Evolutionary conservation across 2,113 vertebrate species (phyloP).

Genomic region (Podarcis cretensis): DNA sequence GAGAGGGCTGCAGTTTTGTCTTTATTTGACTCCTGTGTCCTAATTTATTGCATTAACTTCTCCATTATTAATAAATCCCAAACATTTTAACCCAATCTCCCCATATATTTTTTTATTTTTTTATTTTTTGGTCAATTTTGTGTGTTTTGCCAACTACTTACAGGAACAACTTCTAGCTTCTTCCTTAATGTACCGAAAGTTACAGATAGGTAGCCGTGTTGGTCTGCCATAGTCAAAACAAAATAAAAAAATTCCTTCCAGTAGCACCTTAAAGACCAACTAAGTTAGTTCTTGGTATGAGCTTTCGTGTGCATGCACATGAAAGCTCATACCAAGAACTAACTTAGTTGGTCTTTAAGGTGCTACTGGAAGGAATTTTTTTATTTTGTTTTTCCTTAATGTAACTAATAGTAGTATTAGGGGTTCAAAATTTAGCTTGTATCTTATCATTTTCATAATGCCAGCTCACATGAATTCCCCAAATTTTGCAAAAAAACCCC

Average conservation of each 20-base stretch:
- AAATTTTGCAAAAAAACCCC: conserved; percentile 26
- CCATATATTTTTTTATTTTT: not conserved
- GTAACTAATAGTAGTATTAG: not conserved
- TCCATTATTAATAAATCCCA: too few relatives aligned
- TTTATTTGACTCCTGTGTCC: not conserved
- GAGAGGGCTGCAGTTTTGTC: not conserved
- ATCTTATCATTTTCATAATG: not conserved
- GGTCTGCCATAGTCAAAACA: too few relatives aligned
- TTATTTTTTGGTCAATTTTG: not conserved
- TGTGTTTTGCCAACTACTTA: not conserved
- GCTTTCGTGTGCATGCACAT: too few relatives aligned
- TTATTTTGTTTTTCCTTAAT: too few relatives aligned
- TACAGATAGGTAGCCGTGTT: too few relatives aligned
- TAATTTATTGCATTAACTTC: not conserved
- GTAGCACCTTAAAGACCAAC: too few relatives aligned
- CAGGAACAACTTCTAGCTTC: not conserved
- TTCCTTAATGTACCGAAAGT: not conserved
- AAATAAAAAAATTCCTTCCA: too few relatives aligned
- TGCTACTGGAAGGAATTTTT: too few relatives aligned
- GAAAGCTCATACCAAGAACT: too few relatives aligned
- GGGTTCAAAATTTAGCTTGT: not conserved
- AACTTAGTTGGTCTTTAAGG: too few relatives aligned
- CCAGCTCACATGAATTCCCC: not conserved
- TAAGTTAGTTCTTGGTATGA: too few relatives aligned
- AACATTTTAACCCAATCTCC: not conserved